A percentile compares a stretch with the other conserved stretches of the same genome.
These are phyloP conservation scores for Caenorhabditis doughertyi DNA, from an alignment of 2,888 invertebrate species.

Conservation along the genomic window DNA sequence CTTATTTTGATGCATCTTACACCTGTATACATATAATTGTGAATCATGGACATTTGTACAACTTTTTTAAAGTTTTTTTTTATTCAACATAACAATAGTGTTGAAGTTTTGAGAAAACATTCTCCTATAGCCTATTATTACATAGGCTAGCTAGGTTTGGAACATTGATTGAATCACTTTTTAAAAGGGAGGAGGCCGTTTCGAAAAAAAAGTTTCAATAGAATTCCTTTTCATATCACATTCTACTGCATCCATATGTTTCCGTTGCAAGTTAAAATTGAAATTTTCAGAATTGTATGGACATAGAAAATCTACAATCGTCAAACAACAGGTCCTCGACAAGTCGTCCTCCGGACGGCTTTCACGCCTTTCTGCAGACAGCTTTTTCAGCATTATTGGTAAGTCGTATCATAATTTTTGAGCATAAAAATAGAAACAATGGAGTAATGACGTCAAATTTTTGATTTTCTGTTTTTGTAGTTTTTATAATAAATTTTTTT, in stretches of 20 bases:
- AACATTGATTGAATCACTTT: constrained; percentile 8
- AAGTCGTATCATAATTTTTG: no score
- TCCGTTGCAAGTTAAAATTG: background rate
- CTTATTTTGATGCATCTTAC: constrained; percentile 16
- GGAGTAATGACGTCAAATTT: no score
- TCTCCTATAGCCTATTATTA: constrained; percentile 25
- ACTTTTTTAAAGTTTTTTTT: constrained; percentile 35
- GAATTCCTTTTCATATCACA: background rate
- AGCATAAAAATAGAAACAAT: no score
- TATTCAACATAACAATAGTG: constrained; percentile 48
- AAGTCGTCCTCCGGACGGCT: constrained; percentile 54
- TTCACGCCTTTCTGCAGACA: constrained; percentile 51
- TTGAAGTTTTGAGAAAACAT: constrained; percentile 14
- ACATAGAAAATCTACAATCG: constrained; percentile 62
- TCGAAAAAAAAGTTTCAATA: no score
- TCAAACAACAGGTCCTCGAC: constrained; percentile 52
- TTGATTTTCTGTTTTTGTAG: no score
- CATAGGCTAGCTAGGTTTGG: constrained; percentile 24
- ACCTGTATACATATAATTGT: constrained; percentile 26
- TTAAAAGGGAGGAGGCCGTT: background rate
- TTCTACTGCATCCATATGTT: background rate
- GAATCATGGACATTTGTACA: constrained; percentile 42
- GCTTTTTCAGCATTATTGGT: constrained; percentile 59
- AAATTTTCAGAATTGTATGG: constrained; percentile 64
- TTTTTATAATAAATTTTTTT: no score